phyloP scores from a whole-genome alignment of 1,140 invertebrate species.

The Diuraphis noxia region DNA sequence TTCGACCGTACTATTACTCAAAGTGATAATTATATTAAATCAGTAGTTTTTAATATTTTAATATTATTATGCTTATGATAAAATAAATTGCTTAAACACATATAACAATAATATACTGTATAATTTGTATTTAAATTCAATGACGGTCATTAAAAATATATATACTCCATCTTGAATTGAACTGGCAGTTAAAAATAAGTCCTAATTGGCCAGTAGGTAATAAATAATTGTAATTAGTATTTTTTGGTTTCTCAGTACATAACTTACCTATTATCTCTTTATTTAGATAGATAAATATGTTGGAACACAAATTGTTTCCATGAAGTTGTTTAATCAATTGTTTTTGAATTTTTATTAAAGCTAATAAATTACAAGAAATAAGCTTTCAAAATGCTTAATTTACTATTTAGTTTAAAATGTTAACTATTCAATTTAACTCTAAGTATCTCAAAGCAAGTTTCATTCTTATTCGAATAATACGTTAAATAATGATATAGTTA shows the following conservation, averaged over 20 bases:
- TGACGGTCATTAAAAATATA: slow-evolving; percentile 24
- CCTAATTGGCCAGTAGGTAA: background rate
- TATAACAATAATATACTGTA: background rate
- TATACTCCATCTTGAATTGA: slow-evolving; percentile 39
- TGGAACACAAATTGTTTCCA: background rate
- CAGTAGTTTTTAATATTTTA: background rate
- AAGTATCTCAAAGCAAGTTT: background rate
- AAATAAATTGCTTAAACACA: background rate
- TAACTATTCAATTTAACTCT: background rate
- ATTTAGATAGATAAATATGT: background rate
- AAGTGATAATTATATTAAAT: background rate
- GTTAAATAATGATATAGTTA: background rate
- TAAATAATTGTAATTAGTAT: background rate
- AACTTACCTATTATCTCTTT: background rate
- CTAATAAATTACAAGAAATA: background rate
- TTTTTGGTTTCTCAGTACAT: background rate
- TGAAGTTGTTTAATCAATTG: background rate
- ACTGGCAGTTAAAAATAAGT: background rate
- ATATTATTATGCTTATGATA: background rate
- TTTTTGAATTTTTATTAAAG: background rate
- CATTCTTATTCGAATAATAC: background rate
- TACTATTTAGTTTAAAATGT: background rate
- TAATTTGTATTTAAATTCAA: slow-evolving; percentile 6
- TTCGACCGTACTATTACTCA: background rate
- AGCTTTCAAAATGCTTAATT: background rate